phyloP scores from a whole-genome alignment of 2,888 invertebrate genomes.

The Callyntrura sp. region DNA sequence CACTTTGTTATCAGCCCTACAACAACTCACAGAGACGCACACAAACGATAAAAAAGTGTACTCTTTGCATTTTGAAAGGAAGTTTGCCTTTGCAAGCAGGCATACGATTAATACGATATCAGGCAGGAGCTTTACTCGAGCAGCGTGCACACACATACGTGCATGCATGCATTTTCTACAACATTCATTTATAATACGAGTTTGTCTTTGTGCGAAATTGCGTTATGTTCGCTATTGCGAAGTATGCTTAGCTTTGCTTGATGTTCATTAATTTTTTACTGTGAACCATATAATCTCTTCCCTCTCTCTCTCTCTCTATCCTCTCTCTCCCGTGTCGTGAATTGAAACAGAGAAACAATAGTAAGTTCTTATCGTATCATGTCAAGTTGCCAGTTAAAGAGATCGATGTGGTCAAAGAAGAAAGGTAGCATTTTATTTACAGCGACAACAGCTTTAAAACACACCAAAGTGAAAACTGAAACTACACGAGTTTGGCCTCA shows the following conservation, averaged over 20 bases:
- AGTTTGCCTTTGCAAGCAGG: not conserved
- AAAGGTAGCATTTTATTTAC: slow-evolving; percentile 34
- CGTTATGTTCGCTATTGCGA: not conserved
- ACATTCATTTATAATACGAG: not conserved
- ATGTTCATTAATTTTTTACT: slow-evolving; percentile 24
- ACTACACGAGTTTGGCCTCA: slow-evolving; percentile 29
- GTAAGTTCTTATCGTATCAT: slow-evolving; percentile 2
- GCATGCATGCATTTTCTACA: not conserved
- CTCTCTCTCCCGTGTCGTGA: slow-evolving; percentile 23
- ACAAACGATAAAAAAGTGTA: too few species aligned
- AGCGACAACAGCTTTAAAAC: not conserved
- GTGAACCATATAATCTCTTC: not conserved
- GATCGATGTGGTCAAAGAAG: slow-evolving; percentile 56
- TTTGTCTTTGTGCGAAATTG: not conserved
- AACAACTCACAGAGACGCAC: not conserved
- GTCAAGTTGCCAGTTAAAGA: slow-evolving; percentile 23
- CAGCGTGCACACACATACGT: not conserved
- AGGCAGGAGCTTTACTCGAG: too few species aligned
- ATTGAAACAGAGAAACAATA: not conserved
- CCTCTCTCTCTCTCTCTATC: not conserved
- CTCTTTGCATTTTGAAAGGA: slow-evolving; percentile 17
- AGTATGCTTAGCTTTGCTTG: slow-evolving; percentile 11
- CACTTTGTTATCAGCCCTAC: not conserved
- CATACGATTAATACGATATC: not conserved
- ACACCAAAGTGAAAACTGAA: not conserved